phyloP scores from a whole-genome alignment of 2,888 invertebrate genomes.

The Mystacides longicornis region DNA sequence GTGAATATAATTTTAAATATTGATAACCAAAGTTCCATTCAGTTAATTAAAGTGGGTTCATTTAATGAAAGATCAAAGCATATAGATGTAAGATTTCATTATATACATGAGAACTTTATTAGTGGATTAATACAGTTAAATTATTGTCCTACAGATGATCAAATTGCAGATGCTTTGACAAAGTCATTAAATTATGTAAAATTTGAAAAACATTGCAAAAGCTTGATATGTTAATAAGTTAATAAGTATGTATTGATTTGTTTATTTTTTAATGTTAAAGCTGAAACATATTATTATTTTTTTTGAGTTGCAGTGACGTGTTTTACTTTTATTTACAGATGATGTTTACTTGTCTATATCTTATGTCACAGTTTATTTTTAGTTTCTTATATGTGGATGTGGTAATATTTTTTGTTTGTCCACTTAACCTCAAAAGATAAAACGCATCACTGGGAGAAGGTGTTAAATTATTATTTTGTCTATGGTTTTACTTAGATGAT shows the following conservation, averaged over 20 bases:
- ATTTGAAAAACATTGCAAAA: background rate
- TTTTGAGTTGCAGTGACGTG: background rate
- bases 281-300: background rate
- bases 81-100: constrained; percentile 4
- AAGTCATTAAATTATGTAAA: background rate
- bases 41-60: background rate
- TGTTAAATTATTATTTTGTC: no score
- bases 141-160: background rate
- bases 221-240: background rate
- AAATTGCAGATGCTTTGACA: background rate
- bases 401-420: background rate
- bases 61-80: background rate
- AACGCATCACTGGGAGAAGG: background rate
- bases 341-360: background rate
- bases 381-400: background rate
- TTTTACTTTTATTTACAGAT: background rate
- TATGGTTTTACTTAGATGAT: no score
- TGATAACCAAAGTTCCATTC: background rate
- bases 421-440: background rate
- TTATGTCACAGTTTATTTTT: background rate
- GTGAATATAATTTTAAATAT: background rate
- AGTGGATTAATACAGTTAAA: background rate
- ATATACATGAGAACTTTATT: background rate
- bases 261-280: background rate
- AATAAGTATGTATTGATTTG: background rate